Evolutionary conservation across 2,113 vertebrate species (phyloP).

Genomic region (Boulengeromyrus knoepffleri): DNA sequence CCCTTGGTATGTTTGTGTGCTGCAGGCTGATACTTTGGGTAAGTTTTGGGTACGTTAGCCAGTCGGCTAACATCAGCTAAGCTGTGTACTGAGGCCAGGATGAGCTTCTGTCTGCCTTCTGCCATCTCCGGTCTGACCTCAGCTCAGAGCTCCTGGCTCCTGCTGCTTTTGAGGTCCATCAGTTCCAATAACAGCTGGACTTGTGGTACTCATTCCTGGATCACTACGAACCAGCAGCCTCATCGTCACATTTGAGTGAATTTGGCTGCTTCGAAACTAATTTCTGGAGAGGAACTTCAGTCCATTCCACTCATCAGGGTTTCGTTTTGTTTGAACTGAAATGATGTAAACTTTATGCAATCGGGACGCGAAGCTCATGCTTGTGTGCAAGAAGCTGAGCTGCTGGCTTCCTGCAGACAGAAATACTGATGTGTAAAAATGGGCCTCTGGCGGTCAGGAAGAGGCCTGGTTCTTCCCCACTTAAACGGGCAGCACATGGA

Average conservation of each 20-base stretch:
- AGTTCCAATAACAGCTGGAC: background rate
- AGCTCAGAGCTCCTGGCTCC: background rate
- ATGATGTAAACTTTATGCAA: conserved; percentile 1
- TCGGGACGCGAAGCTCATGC: background rate
- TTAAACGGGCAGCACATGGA: background rate
- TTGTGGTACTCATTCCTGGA: background rate
- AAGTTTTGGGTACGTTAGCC: background rate
- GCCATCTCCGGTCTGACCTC: background rate
- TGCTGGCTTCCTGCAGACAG: background rate
- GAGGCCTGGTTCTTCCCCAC: background rate
- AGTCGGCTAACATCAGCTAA: background rate
- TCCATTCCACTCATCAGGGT: background rate
- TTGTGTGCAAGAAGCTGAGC: too few species aligned
- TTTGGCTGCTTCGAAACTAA: background rate
- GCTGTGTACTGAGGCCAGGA: background rate
- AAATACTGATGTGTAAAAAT: background rate
- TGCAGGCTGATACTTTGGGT: background rate
- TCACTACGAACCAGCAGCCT: background rate
- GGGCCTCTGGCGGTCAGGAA: background rate
- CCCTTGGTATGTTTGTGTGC: background rate
- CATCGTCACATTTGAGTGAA: background rate
- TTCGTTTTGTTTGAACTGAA: background rate
- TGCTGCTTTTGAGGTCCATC: background rate
- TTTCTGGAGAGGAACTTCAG: background rate
- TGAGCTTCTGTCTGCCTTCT: background rate